Evolutionary conservation across 2,888 invertebrate species (phyloP).

Genomic region (Rhagonycha fulva): DNA sequence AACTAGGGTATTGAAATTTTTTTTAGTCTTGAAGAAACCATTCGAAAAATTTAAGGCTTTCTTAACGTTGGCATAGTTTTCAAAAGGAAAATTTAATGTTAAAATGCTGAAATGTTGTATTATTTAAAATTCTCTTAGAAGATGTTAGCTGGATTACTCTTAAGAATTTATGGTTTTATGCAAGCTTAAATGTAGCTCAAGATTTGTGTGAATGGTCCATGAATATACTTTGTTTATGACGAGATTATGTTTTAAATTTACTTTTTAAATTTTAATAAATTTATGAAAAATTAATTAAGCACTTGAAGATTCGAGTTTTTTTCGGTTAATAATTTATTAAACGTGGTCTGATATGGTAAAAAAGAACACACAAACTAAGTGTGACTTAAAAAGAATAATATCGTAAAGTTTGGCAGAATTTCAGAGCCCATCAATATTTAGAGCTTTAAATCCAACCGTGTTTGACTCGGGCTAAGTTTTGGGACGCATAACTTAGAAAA

Average conservation of each 20-base stretch:
- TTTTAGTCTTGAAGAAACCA: background rate
- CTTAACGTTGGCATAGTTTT: background rate
- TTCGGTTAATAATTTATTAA: background rate
- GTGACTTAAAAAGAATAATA: background rate
- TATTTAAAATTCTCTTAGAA: slow-evolving; percentile 20
- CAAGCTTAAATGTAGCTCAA: slow-evolving; percentile 10
- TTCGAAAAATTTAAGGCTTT: slow-evolving; percentile 5
- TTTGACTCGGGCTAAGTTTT: slow-evolving; percentile 21
- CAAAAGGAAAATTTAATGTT: slow-evolving; percentile 6
- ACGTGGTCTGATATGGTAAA: background rate
- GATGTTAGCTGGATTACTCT: slow-evolving; percentile 7
- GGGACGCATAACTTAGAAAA: slow-evolving; percentile 25
- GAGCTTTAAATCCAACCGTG: slow-evolving; percentile 28
- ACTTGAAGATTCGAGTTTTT: background rate
- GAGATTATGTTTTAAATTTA: slow-evolving; percentile 9
- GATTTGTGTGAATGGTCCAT: slow-evolving; percentile 8
- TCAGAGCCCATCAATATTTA: slow-evolving; percentile 28
- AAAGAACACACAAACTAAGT: background rate
- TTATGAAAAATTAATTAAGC: background rate
- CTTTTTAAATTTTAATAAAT: background rate
- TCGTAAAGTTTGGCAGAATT: background rate
- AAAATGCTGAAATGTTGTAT: background rate
- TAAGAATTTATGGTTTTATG: slow-evolving; percentile 23
- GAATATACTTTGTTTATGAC: slow-evolving; percentile 12
- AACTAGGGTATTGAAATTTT: background rate